phyloP scores from a whole-genome alignment of 2,797 vertebrate species.

The Sebastolobus alascanus region DNA sequence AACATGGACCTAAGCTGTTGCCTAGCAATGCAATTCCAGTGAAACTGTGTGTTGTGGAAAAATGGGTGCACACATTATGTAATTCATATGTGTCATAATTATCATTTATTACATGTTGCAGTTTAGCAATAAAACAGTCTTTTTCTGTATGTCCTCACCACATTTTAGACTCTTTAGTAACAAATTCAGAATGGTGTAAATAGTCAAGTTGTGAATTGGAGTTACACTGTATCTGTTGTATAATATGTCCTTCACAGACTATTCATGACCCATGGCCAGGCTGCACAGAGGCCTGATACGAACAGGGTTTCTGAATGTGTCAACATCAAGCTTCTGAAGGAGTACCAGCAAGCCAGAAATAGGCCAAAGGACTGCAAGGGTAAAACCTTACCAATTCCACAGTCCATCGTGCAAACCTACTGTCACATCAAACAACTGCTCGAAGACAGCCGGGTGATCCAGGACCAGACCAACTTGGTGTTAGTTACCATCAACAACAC shows the following conservation, averaged over 20 bases:
- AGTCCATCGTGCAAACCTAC: neutral
- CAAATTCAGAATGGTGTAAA: neutral
- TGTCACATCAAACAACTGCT: neutral
- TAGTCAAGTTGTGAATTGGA: neutral
- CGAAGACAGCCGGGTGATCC: neutral
- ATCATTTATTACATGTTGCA: no score
- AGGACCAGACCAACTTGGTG: neutral
- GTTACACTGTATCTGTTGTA: neutral
- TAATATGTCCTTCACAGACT: neutral
- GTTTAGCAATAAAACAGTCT: neutral
- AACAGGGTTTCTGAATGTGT: neutral
- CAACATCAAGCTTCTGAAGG: no score
- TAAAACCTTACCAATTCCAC: neutral
- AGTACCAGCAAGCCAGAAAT: no score
- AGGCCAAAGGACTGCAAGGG: neutral
- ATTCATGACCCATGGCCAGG: neutral
- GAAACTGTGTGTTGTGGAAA: no score
- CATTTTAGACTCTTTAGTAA: neutral
- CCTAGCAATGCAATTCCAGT: no score
- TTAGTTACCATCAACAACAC: neutral
- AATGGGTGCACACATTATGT: no score
- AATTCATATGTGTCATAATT: no score
- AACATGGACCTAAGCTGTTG: no score
- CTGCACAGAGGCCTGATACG: neutral
- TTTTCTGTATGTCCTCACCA: neutral